Base-by-base conservation (phyloP, 1,140 invertebrate species). In the Zaprionus inermis region DNA sequence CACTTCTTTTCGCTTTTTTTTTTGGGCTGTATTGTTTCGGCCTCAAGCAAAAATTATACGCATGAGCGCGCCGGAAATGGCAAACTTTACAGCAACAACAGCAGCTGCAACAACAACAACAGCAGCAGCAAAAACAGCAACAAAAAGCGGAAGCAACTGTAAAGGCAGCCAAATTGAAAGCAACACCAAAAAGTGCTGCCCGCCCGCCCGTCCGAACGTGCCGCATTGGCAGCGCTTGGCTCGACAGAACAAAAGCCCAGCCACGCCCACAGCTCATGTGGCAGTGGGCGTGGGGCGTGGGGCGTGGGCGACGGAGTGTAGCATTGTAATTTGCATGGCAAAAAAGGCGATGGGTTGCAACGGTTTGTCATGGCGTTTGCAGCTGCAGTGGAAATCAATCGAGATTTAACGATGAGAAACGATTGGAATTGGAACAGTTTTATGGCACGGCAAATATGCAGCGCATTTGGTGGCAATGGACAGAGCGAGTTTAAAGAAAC, bases 21-120 rank as follows among this genome's bases (percentile, higher is more conserved):
- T 65, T 44, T 14, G 54, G 30, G 60, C 60, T 71, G 67, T 78
- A 84, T 89, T 84, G 84, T 88, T 89, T 80, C 75, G 78, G 84
- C 81, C 78, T 81, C 78, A 89, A 89, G 85, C 85, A 78, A 90
- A 77, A 89, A 89, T 89, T 89, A 89, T 89, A 89, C 84, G 84
- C 84, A 89, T 89, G 85, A 84, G 84, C 81, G 80, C 84, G 70
- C 79, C 85, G 84, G 84, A 89, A 89, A 89, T 89, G 85, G 84
- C 85, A 89, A 90, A 89, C 84, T 84, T 73, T 74, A 61, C 73
- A 73, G 63, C 77, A 78, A 68, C 78, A 77, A 55, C 70, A 76
- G 46, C 49, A 52, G 51, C 51, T n/a, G n/a, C n/a, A n/a, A 61
- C 73, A 73, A 59, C 77, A 78, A 68, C 78, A 77, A 55, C 70